These are phyloP conservation scores for Microcebus murinus DNA, from an alignment of 2,113 vertebrate species.

Conservation along the genomic window DNA sequence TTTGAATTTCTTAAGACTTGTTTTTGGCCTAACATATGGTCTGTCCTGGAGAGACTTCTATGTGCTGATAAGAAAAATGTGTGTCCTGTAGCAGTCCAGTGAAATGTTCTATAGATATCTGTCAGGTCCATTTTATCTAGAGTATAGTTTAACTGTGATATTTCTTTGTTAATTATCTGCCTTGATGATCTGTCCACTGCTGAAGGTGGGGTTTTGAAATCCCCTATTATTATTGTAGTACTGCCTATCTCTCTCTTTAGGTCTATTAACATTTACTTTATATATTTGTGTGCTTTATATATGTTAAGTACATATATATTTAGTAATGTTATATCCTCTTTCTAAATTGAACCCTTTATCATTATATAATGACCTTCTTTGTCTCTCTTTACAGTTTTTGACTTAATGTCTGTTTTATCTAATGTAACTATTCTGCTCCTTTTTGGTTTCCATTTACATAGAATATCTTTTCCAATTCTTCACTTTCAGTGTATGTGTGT, in stretches of 20 bases:
- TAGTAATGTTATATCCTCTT: neutral
- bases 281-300: neutral
- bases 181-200: neutral
- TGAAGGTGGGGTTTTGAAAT: neutral
- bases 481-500: neutral
- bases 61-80: neutral
- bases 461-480: neutral
- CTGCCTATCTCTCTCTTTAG: neutral
- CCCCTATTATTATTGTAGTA: neutral
- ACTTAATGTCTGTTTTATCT: neutral
- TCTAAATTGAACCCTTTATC: neutral
- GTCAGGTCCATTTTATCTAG: neutral
- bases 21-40: neutral
- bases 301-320: neutral
- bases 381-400: neutral
- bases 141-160: neutral
- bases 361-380: neutral
- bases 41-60: neutral
- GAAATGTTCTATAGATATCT: neutral
- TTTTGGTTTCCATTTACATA: neutral
- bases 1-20: neutral
- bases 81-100: neutral
- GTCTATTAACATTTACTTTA: neutral
- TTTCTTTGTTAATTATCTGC: neutral
- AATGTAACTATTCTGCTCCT: neutral